A percentile compares a stretch with the other conserved stretches of the same genome.
phyloP scores from a whole-genome alignment of 1,140 invertebrate genomes.

The Solen grandis region DNA sequence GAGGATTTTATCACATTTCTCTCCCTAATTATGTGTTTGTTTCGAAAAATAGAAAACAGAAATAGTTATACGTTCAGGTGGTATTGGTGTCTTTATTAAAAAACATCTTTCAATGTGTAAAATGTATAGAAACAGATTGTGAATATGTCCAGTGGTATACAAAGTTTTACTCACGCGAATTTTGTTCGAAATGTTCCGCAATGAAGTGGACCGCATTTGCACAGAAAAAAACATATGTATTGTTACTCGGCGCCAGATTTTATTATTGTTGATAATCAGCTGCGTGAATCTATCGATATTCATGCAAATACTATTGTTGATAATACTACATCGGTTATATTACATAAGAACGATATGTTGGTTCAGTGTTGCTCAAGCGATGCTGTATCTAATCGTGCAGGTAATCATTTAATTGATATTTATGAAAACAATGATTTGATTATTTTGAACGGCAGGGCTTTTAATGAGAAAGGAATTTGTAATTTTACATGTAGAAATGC shows the following conservation, averaged over 20 bases:
- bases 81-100: not conserved
- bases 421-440: not conserved
- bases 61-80: constrained; percentile 2
- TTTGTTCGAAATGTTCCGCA: not conserved
- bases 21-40: no score
- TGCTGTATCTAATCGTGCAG: not conserved
- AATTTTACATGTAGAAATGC: not conserved
- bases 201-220: not conserved
- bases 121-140: not conserved
- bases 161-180: not conserved
- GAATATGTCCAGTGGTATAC: constrained; percentile 16
- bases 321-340: not conserved
- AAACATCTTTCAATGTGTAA: not conserved
- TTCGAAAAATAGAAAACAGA: constrained; percentile 7
- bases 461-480: not conserved
- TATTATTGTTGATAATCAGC: not conserved
- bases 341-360: not conserved
- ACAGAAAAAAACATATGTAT: not conserved
- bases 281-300: constrained; percentile 7
- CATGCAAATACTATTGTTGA: not conserved
- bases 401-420: not conserved
- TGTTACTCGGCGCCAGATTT: not conserved
- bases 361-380: not conserved
- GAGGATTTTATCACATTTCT: not conserved
- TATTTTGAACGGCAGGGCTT: constrained; percentile 2